Evolutionary conservation across 2,113 vertebrate species (phyloP).

Genomic region (Myrmecobius fasciatus): DNA sequence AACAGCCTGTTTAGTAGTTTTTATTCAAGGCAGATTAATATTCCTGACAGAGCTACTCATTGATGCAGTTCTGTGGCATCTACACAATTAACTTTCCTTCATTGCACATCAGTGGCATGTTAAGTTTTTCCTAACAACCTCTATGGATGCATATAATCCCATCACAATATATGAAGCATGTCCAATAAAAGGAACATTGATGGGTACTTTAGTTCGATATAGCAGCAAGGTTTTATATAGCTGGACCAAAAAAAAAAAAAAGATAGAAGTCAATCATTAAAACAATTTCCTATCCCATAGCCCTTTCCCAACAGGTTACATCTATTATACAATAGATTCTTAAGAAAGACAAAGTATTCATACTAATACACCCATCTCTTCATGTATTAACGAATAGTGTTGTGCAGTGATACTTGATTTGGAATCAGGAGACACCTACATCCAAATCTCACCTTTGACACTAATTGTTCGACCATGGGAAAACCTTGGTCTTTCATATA

Average conservation of each 20-base stretch:
- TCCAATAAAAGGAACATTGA: constrained; percentile 83
- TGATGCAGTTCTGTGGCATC: constrained; percentile 79
- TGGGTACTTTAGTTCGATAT: constrained; percentile 81
- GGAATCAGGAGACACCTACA: not conserved
- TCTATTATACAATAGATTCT: constrained; percentile 60
- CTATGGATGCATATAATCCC: constrained; percentile 80
- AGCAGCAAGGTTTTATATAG: constrained; percentile 80
- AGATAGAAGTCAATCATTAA: constrained; percentile 78
- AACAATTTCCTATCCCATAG: constrained; percentile 62
- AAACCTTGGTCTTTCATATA: not conserved
- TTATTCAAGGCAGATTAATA: constrained; percentile 81
- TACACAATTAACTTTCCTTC: constrained; percentile 84
- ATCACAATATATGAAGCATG: constrained; percentile 84
- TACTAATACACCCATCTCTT: not conserved
- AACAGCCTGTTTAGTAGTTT: constrained; percentile 78
- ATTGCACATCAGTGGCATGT: constrained; percentile 82
- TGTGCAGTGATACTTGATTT: not conserved
- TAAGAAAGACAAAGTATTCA: constrained; percentile 65
- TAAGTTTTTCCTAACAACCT: constrained; percentile 85
- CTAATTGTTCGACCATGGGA: not conserved
- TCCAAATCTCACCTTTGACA: not conserved
- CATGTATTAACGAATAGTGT: not conserved
- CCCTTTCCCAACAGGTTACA: constrained; percentile 50
- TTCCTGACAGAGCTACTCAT: constrained; percentile 75
- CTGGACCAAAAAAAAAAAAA: constrained; percentile 76